A percentile compares a stretch with the other conserved stretches of the same genome.
Evolutionary conservation across 2,113 vertebrate species (phyloP).

Genomic region (Hemicordylus capensis): DNA sequence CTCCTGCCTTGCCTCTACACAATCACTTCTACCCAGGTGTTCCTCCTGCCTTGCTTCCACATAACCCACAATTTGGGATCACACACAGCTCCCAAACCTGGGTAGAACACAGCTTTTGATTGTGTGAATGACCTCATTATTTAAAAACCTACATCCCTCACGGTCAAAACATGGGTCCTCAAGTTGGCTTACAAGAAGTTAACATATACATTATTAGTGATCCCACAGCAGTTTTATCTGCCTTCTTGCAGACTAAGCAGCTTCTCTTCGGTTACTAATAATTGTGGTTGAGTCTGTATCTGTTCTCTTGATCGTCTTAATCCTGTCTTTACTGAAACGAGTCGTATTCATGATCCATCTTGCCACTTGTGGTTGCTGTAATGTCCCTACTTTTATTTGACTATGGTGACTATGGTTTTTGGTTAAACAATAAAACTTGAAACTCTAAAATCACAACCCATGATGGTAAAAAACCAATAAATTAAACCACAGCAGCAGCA

Average conservation of each 20-base stretch:
- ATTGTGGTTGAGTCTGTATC: not conserved
- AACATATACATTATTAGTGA: too few species aligned
- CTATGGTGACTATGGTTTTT: not conserved
- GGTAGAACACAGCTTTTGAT: too few species aligned
- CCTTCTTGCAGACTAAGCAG: too few species aligned
- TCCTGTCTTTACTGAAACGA: not conserved
- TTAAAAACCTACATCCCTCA: not conserved
- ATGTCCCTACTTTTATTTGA: not conserved
- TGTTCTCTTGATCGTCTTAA: not conserved
- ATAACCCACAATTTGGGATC: too few species aligned
- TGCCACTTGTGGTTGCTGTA: not conserved
- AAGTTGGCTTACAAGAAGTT: not conserved
- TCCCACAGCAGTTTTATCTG: too few species aligned
- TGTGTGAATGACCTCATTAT: too few species aligned
- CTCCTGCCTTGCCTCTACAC: too few species aligned
- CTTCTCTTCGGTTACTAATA: conserved; percentile 2
- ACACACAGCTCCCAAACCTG: too few species aligned
- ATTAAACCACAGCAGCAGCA: not conserved
- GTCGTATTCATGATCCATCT: not conserved
- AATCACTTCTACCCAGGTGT: too few species aligned
- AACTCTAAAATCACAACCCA: not conserved
- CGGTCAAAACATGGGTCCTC: not conserved
- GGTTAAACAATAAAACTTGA: not conserved
- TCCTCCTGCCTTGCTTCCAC: too few species aligned
- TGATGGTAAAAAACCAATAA: not conserved